Evolutionary conservation across 92 coral and sea anemone species (phyloP).

Genomic region (Micromussa lordhowensis): DNA sequence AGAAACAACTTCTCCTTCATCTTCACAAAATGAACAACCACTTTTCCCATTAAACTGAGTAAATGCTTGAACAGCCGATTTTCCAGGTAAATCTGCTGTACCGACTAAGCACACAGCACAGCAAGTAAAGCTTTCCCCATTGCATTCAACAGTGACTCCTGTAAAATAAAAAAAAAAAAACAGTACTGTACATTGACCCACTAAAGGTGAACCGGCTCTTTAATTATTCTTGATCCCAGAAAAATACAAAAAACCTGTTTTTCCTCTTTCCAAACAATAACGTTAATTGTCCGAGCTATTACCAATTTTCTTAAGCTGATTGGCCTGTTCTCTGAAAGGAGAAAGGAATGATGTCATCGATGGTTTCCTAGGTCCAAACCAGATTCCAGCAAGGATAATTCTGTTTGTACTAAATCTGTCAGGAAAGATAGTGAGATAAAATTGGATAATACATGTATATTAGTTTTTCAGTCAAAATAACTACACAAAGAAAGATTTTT

Average conservation of each 20-base stretch:
- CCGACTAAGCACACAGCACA: slow-evolving; percentile 46
- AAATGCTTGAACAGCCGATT: slow-evolving; percentile 37
- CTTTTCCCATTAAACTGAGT: slow-evolving; percentile 54
- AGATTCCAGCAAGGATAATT: slow-evolving; percentile 25
- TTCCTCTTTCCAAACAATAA: no score
- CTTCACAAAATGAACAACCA: slow-evolving; percentile 42
- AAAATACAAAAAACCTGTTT: not conserved
- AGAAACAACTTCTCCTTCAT: slow-evolving; percentile 45
- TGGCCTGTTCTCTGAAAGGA: slow-evolving; percentile 26
- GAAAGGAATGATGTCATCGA: slow-evolving; percentile 13
- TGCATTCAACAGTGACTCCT: slow-evolving; percentile 33
- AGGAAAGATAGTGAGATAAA: not conserved
- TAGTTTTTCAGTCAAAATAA: no score
- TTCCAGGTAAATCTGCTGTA: slow-evolving; percentile 55
- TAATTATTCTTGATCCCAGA: not conserved
- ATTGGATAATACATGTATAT: no score
- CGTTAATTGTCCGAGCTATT: no score
- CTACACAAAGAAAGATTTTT: not conserved
- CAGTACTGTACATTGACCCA: not conserved
- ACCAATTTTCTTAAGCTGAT: slow-evolving; percentile 27
- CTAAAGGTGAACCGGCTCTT: no score
- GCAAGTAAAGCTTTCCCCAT: slow-evolving; percentile 31
- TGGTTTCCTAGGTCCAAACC: slow-evolving; percentile 20
- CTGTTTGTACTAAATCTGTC: slow-evolving; percentile 27
- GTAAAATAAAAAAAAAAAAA: not conserved